Base-by-base conservation (phyloP, 2,888 invertebrate species). In the Phytoseiulus persimilis region DNA sequence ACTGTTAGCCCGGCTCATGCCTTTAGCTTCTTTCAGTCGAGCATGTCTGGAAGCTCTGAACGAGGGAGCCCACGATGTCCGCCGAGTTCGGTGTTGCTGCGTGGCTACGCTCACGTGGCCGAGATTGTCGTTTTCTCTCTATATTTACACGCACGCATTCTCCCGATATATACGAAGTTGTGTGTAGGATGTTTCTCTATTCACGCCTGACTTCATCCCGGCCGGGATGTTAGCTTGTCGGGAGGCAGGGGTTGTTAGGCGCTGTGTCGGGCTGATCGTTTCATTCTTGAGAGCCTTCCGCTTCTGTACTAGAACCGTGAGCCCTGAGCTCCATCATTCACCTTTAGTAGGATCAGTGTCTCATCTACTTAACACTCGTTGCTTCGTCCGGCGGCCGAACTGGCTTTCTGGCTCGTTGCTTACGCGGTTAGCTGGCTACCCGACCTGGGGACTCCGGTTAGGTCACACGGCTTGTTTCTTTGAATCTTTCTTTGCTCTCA, bases 291-390 rank as follows among this genome's bases (percentile, higher is more conserved):
- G 65, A 65, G 65, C 23, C 65, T 65, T 65, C 65, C 65, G 65
- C 65, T 65, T 65, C 28, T 65, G 65, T 65, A 18, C 65, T 65
- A 18, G 65, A 65, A 65, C 65, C 65, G 65, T 23, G 18, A 65
- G 39, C 14, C 23, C 84, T 31, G 2, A 87, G 87, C 87, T 87
- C 87, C 87, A 87, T 87, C 87, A 87, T 33, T 87, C 87, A 87
- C 32, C 32, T 32, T 87, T 39, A 87, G 87, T 87, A 87, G 87
- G 87, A 87, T 87, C 87, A 87, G 87, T 87, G 87, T 87, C 87
- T 65, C 65, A 65, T 65, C 65, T 65, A 65, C 65, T 65, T 65
- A 65, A 28, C 65, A 65, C 65, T 65, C 65, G 65, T 65, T 65
- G 65, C 65, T 65, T 28, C 65, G 65, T 65, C 18, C 65, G 65